A percentile compares a stretch with the other conserved stretches of the same genome.
phyloP scores from a whole-genome alignment of 2,113 vertebrate species.

The Nanorana parkeri region DNA sequence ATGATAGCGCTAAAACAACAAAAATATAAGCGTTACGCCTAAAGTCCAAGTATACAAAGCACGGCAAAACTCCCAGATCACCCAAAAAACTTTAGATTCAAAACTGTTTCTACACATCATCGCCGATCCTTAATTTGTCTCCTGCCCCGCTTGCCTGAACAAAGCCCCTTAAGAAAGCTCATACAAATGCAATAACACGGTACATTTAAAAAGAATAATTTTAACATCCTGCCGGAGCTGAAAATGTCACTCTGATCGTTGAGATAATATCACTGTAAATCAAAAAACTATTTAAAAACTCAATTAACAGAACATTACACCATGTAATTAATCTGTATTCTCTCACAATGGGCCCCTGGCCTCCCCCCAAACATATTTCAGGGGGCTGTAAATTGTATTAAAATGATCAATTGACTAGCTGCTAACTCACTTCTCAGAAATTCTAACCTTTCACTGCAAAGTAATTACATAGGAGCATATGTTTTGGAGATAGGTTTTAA shows the following conservation, averaged over 20 bases:
- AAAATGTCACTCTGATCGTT: constrained; percentile 68
- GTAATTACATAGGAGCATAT: constrained; percentile 62
- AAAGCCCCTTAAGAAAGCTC: constrained; percentile 23
- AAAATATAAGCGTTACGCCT: too few species aligned
- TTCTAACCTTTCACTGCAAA: constrained; percentile 63
- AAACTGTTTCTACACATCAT: too few species aligned
- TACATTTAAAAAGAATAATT: constrained; percentile 61
- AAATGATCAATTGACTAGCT: constrained; percentile 75
- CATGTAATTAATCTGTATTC: constrained; percentile 82
- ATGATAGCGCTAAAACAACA: too few species aligned
- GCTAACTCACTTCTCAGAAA: constrained; percentile 68
- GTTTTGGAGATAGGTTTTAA: constrained; percentile 31
- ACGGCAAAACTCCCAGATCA: too few species aligned
- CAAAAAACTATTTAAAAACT: constrained; percentile 81
- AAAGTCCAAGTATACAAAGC: too few species aligned
- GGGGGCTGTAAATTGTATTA: constrained; percentile 72
- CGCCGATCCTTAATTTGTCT: constrained; percentile 14
- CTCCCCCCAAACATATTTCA: constrained; percentile 66
- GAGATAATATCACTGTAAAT: constrained; percentile 76
- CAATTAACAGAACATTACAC: constrained; percentile 78
- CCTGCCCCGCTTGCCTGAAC: constrained; percentile 12
- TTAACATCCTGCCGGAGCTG: constrained; percentile 64
- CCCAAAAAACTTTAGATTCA: too few species aligned
- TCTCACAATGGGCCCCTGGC: constrained; percentile 66
- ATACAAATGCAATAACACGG: constrained; percentile 44